Base-by-base conservation (phyloP, 2,113 vertebrate genomes). In the Dipodomys stephensi region DNA sequence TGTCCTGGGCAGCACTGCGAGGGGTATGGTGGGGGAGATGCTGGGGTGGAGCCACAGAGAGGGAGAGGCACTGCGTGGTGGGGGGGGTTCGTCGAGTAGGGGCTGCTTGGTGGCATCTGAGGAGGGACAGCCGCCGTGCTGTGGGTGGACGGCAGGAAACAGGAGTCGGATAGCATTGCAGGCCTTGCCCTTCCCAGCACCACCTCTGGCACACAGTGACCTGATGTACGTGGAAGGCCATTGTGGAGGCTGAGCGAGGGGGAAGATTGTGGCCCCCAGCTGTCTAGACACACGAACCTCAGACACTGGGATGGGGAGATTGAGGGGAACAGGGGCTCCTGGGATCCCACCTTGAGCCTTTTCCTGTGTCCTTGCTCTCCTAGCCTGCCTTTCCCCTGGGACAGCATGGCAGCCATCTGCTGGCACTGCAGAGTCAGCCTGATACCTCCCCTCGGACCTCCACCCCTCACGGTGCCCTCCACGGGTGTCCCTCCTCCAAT, bases 211-310 rank as follows among this genome's bases (percentile, higher is more conserved):
- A 39, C 39, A 39, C 39, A 39, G 39, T 39, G 39, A 5, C 39
- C 39, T 39, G 39, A 39, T 39, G 39, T 39, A 39, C 39, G 5
- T 39, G 53, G 53, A 72, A 39, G 18, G n/a, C 4, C 10, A 13
- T 5, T 23, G 19, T 10, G 30, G 46, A 67, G 32, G 13, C 18
- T 0, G 0, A n/a, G 16, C 0, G 32, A 32, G 16, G 25, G 1
- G 18, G 32, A 8, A 20, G 23, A 67, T 27, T 11, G 3, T 9
- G 25, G 10, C 23, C 25, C 7, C 7, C 10, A 7, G 12, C 23
- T 15, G 22, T 4, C 18, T 32, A 18, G 28, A 82, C 6, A 8
- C 25, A 27, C 8, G 60, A 2, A 19, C 25, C 67, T 10, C 57
- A 76, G 4, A 3, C 32, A 18, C 53, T 64, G 19, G 30, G 39